Evolutionary conservation across 2,113 vertebrate species (phyloP).

Genomic region (Tylochromis polylepis): DNA sequence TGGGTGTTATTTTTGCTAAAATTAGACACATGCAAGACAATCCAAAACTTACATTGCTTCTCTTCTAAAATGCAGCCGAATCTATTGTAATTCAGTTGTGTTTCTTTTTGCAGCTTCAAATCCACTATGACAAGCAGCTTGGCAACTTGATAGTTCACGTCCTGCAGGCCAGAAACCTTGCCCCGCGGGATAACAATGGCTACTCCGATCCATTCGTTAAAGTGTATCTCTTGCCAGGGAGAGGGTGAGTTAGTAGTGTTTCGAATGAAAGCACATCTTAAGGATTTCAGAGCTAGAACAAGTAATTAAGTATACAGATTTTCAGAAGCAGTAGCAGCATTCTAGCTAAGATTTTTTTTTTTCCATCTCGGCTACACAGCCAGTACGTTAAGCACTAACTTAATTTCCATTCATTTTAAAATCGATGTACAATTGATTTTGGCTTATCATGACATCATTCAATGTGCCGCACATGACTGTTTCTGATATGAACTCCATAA

Average conservation of each 20-base stretch:
- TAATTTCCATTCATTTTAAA: constrained; percentile 53
- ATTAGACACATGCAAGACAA: not conserved
- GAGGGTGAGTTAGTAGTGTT: constrained; percentile 83
- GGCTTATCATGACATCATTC: constrained; percentile 42
- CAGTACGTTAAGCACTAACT: constrained; percentile 2
- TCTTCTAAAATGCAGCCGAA: not conserved
- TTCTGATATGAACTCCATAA: constrained; percentile 5
- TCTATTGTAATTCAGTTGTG: not conserved
- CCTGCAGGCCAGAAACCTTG: constrained; percentile 95
- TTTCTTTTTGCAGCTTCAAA: constrained; percentile 84
- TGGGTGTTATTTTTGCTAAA: not conserved
- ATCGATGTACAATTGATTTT: constrained; percentile 52
- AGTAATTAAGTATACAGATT: not conserved
- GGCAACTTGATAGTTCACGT: constrained; percentile 97
- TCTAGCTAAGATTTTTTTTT: not conserved
- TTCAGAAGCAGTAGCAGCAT: not conserved
- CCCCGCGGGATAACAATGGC: constrained; percentile 89
- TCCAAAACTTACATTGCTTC: not conserved
- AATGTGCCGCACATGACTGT: constrained; percentile 24
- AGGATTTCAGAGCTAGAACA: not conserved
- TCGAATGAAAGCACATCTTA: not conserved
- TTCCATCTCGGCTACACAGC: not conserved
- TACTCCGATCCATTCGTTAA: constrained; percentile 98
- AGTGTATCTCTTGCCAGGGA: constrained; percentile 95
- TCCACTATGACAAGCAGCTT: constrained; percentile 95